Base-by-base conservation (phyloP, 2,797 vertebrate genomes). In the Serranus cabrilla region DNA sequence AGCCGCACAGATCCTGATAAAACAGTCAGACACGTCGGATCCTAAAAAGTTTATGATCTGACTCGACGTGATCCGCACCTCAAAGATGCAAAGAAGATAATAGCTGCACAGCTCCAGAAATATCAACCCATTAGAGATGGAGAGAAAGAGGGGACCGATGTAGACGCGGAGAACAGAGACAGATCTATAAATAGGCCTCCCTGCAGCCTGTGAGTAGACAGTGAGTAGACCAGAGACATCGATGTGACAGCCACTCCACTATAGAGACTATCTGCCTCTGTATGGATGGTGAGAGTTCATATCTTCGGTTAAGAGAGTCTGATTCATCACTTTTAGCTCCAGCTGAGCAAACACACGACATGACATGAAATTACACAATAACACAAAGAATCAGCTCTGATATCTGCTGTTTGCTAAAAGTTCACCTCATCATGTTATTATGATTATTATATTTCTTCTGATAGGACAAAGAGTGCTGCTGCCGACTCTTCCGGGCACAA, bases 201-300 rank as follows among this genome's bases (percentile, higher is more conserved):
- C 85, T 89, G 90, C 90, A 93, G 92, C 92, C 90, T 84, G 87
- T 84, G 91, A 91, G 90, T 87, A 92, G 91, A 94, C 91, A 90
- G 87, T 86, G 86, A 92, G 88, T 91, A 83, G 85, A 92, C 89
- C 84, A 82, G 84, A 92, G 90, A 92, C 90, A 93, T 93, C 90
- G 80, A 88, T 87, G 88, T 93, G 92, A 93, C 92, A 92, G 80
- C 74, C 71, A 62, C 79, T 80, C 83, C 68, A 71, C 84, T 79
- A 76, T 59, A 79, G 71, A 91, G 74, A 80, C 82, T 67, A 47
- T 85, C 60, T 39, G 55, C 73, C 68, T 74, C 71, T 79, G 66
- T 79, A 56, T 65, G 59, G 78, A 81, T 50, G 58, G 5, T 23
- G 34, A 79, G 75, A 78, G 73, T 87, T 87, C 60, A 66, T 57